Percentiles rank a stretch among this genome's conserved stretches.
Conservation (phyloP, 37 sponge, comb jelly and placozoan species). For the Eunapius fragilis region DNA sequence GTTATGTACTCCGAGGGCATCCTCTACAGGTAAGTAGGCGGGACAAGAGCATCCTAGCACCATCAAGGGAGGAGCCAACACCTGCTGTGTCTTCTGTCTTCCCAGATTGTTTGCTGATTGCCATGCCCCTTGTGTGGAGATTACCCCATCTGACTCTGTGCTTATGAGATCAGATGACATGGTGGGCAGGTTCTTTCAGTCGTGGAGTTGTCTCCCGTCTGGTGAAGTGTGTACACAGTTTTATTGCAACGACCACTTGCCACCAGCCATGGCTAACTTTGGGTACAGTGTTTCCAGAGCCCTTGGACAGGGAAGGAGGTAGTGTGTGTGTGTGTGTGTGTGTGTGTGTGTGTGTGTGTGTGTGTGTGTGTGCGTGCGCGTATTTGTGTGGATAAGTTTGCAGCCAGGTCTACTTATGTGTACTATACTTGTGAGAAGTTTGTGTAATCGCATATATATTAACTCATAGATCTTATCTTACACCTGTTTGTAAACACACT, state of each 20-base stretch:
- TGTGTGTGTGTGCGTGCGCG: background rate
- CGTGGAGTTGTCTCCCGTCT: constrained; percentile 8
- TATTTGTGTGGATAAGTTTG: constrained; percentile 8
- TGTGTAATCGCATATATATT: background rate
- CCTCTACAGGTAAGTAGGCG: constrained; percentile 13
- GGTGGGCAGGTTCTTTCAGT: constrained; percentile 29
- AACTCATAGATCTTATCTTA: no score
- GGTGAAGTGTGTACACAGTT: background rate
- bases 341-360: constrained; percentile 7
- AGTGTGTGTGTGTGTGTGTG: constrained; percentile 5
- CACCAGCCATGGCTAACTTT: background rate
- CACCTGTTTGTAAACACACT: background rate
- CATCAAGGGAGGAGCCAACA: no score
- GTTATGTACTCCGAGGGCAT: constrained; percentile 8
- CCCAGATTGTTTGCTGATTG: background rate
- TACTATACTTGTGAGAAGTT: background rate
- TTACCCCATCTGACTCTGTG: constrained; percentile 1
- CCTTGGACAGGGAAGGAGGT: background rate
- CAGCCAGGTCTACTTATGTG: background rate
- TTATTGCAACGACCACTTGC: background rate
- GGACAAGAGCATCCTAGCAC: background rate
- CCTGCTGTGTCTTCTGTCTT: no score
- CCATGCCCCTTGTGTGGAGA: constrained; percentile 30
- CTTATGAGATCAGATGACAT: constrained; percentile 26
- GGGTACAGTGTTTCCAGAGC: background rate